Evolutionary conservation across 2,797 vertebrate genomes (phyloP), one percentile per base, ranked within the genome.

Genomic region (Pachyuromys duprasi): DNA sequence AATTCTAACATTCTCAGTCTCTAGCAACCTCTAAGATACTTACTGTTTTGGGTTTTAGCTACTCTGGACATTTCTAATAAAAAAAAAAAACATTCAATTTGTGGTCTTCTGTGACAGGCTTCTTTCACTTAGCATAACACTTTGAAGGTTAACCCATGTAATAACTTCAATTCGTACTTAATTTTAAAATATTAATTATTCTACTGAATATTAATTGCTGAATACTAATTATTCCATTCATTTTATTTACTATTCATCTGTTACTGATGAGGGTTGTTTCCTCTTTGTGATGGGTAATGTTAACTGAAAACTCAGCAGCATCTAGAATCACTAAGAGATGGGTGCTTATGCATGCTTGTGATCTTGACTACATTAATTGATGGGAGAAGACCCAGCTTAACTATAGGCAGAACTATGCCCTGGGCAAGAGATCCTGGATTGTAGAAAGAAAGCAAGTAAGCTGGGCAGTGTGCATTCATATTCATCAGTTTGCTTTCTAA

Each of bases 81-180:
- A 72, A 33, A 63, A 72, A 33, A 63, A 49, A 91, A 53, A 67
- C 57, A 33, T 33, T 60, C 5, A 60, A 24, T 79, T 7, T 70
- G 0, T 22, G 75, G 33, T 82, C 53, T 89, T 86, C 42, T 86
- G 69, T 69, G 55, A n/a, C 39, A 60, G 62, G 31, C 26, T 95
- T 76, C 14, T 60, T 89, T 74, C 42, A 60, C 39, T 91, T 33
- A 63, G 15, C 69, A 17, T 70, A 42, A 17, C 31, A 2, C 28
- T 92, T 83, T 86, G 31, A 72, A 96, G 57, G 45, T 42, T 65
- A 70, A 86, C 60, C 28, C 75, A n/a, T n/a, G 49, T 62, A 74
- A 28, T 65, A 79, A 60, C 57, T 3, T 8, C 12, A 53, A 39
- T 86, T 17, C 31, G 17, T 26, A 67, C 42, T 65, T 55, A 20